phyloP scores from a whole-genome alignment of 2,888 invertebrate genomes.

The Rapana venosa region DNA sequence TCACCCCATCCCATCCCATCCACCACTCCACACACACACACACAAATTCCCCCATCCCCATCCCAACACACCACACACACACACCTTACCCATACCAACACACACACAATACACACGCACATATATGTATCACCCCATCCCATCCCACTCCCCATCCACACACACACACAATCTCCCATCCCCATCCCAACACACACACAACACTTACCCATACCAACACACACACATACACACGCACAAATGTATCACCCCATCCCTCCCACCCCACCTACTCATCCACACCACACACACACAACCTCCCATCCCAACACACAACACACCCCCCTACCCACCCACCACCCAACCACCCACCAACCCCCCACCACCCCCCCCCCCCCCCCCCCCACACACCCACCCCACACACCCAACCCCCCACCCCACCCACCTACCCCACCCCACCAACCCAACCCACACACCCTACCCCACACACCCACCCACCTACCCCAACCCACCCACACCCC shows the following conservation, averaged over 20 bases:
- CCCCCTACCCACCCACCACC: no score
- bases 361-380: constrained; percentile 81
- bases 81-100: constrained; percentile 79
- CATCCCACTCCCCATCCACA: constrained; percentile 80
- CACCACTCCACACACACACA: background rate
- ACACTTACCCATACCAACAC: constrained; percentile 82
- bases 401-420: background rate
- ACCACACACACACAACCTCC: background rate
- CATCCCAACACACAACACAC: background rate
- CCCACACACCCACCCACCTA: background rate
- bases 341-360: no score
- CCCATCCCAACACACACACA: no score
- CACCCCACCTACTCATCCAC: background rate
- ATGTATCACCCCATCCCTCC: background rate
- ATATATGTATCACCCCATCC: constrained; percentile 90
- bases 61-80: background rate
- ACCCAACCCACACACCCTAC: constrained; percentile 73
- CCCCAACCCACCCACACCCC: background rate
- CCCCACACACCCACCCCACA: background rate
- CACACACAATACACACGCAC: constrained; percentile 84
- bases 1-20: background rate
- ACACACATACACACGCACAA: background rate
- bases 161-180: no score
- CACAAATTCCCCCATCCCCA: background rate
- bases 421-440: constrained; percentile 80